Conservation (phyloP, 2,797 vertebrate species). For the Odontamblyopus lacepedii region DNA sequence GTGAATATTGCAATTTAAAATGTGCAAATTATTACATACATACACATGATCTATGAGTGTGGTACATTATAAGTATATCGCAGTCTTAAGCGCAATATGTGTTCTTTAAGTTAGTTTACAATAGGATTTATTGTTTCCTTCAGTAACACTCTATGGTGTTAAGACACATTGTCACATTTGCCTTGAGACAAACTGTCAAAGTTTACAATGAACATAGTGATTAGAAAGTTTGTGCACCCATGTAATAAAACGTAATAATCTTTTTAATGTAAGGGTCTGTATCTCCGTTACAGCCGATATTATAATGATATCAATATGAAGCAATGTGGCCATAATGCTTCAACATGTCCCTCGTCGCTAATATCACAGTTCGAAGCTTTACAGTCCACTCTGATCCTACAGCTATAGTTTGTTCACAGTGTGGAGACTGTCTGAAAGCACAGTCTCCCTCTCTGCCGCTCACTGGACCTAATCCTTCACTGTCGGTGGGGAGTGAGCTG, state of each 20-base stretch:
- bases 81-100: no score
- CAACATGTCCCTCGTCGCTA: neutral
- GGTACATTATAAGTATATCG: no score
- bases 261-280: neutral
- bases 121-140: no score
- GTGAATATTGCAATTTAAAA: no score
- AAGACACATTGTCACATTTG: no score
- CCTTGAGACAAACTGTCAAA: no score
- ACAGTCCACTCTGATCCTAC: neutral
- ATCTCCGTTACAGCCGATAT: neutral
- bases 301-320: neutral
- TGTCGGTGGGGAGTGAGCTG: constrained; percentile 52
- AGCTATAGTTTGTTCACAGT: neutral
- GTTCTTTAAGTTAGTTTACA: no score
- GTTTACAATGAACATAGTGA: no score
- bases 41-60: no score
- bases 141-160: no score
- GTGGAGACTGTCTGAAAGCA: constrained; percentile 31
- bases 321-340: neutral
- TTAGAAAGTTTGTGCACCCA: no score
- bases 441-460: constrained; percentile 50
- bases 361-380: neutral
- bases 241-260: neutral
- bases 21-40: no score
- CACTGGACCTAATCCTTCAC: constrained; percentile 65